Base-by-base conservation (phyloP, 2,113 vertebrate genomes). In the Limanda limanda region DNA sequence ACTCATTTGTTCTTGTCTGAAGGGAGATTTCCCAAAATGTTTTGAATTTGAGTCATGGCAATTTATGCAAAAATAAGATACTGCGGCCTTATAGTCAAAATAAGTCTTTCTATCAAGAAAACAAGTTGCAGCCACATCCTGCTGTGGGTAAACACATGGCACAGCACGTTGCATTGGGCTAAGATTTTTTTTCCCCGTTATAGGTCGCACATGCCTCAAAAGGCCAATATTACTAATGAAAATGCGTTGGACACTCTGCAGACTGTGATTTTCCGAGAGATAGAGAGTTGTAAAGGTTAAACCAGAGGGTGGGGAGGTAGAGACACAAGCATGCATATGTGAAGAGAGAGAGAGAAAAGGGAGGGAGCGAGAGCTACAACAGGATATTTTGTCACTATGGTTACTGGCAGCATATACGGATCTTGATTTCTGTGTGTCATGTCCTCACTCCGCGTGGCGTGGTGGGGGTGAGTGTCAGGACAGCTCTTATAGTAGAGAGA, bases 301-400 rank as follows among this genome's bases (percentile, higher is more conserved):
- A 24, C 9, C 40, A 51, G 71, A 78, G 48, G 24, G 15, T 18
- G 7, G 57, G 13, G 25, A 7, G 8, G 25, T 60, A 48, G 35
- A 60, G 37, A 58, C 21, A 52, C 20, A 55, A n/a, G 35, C 35
- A 37, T 37, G 8, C 8, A 9, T 37, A 45, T 9, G 42, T 0
- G 2, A 18, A 47, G 68, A 48, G 40, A 24, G 27, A 65, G 23
- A 54, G 59, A 67, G 18, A 60, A 65, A n/a, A 55, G 59, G 64
- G 18, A 60, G 63, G 60, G 51, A 37, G 57, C 48, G 60, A 61
- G 68, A 37, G 52, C 18, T 60, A 77, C 58, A 64, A 92, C 92
- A 94, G 94, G 94, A 95, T 94, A 93, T 94, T 87, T 91, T 80
- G 86, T 94, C 85, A 91, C 86, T 67, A 93, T 92, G 79, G 93